Evolutionary conservation across 2,888 invertebrate genomes (phyloP), one percentile per base, ranked within the genome.

Genomic region (Dinocampus coccinellae): DNA sequence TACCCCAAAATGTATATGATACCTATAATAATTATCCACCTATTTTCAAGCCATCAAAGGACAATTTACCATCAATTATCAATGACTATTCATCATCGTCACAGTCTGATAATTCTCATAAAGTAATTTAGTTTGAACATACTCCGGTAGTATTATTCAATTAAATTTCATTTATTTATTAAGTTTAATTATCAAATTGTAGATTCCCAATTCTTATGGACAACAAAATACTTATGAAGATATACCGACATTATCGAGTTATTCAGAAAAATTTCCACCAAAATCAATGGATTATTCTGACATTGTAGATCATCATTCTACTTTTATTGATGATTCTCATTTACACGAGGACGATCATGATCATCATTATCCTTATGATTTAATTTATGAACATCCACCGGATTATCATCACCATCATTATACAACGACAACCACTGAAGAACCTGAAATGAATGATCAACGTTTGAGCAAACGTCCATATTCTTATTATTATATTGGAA

Each of bases 401-500:
- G 89, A 77, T 16, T 84, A 88, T 74, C 83, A 89, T 69, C 88
- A 89, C 69, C 85, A 89, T 70, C 84, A 88, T 73, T 84, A 88
- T 68, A 84, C 88, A 24, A 86, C 86, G 26, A 78, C 89, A 88
- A 83, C 88, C 1, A 81, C 81, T n/a, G 80, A 81, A 58, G 74
- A 77, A 47, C 83, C 85, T 26, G 86, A 86, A 75, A 82, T 83
- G 82, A 85, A 84, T 70, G 87, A 87, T 65, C 82, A 87, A 63
- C 80, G 87, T 4, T 70, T 87, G 10, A 86, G 82, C 81, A 85
- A 87, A 73, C 78, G 84, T 62, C 86, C 88, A 0, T 93, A 92
- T 88, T 93, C 93, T 83, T 94, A 94, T 84, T 94, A 93, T 81
- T 93, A 92, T 81, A 89, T 94, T 73, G 93, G 93, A 2, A 91